Conservation (phyloP, 2,797 vertebrate species). For the Chloroceryle amazona region DNA sequence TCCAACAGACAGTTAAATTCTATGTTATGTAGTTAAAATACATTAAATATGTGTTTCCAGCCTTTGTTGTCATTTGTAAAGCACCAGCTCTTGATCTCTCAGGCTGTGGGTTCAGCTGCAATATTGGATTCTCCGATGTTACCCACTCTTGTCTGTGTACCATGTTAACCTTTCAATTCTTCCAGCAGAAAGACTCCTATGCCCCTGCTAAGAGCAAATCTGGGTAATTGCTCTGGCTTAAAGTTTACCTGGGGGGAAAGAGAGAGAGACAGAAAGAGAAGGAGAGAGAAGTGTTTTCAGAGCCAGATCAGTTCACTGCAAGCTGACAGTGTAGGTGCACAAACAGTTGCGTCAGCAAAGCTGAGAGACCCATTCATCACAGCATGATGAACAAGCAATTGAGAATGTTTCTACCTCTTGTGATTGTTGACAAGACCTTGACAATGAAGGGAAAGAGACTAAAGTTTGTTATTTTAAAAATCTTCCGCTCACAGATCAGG, state of each 20-base stretch:
- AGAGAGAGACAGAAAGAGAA: neutral
- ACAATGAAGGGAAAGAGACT: conserved; percentile 11
- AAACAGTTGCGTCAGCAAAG: conserved; percentile 7
- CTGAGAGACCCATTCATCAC: conserved; percentile 17
- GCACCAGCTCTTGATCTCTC: neutral
- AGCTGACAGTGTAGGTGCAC: neutral
- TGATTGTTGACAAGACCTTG: conserved; percentile 43
- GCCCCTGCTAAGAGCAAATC: neutral
- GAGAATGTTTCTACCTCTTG: conserved; percentile 46
- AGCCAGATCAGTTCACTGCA: neutral
- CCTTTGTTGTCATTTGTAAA: neutral
- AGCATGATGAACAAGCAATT: conserved; percentile 11
- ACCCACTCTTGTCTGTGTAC: neutral
- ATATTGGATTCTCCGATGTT: neutral
- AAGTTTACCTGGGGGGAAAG: neutral
- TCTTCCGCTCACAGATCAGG: neutral
- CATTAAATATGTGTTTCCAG: neutral
- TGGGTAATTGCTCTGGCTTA: neutral
- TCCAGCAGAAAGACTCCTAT: neutral
- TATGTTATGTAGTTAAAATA: neutral
- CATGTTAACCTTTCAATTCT: neutral
- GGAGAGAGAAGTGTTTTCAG: neutral
- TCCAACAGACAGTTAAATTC: neutral
- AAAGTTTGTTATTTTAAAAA: conserved; percentile 34
- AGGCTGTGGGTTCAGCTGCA: neutral